Conservation (phyloP, 2,113 vertebrate genomes). For the Hippocampus zosterae region DNA sequence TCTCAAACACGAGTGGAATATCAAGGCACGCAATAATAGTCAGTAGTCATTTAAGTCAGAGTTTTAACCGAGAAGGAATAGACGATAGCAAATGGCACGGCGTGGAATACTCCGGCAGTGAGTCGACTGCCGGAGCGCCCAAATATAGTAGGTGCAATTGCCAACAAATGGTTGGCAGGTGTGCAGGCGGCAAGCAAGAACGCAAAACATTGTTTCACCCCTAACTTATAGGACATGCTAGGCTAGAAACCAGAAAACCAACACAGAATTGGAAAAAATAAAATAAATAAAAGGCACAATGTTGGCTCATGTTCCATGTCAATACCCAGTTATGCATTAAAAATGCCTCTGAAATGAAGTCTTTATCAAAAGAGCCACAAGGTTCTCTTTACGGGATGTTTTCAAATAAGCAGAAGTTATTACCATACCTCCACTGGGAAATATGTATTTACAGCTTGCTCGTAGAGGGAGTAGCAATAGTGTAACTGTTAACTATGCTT, state of each 20-base stretch:
- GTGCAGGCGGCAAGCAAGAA: too few species aligned
- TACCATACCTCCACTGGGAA: slow-evolving; percentile 69
- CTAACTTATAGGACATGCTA: too few species aligned
- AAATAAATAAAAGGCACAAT: slow-evolving; percentile 45
- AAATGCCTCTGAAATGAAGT: slow-evolving; percentile 69
- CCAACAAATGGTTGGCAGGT: too few species aligned
- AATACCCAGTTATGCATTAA: slow-evolving; percentile 70
- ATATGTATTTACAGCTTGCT: slow-evolving; percentile 73
- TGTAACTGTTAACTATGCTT: slow-evolving; percentile 73
- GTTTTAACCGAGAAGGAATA: too few species aligned
- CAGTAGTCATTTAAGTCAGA: too few species aligned
- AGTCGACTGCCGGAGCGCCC: too few species aligned
- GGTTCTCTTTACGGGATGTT: slow-evolving; percentile 75
- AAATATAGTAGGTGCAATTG: too few species aligned
- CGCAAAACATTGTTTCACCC: too few species aligned
- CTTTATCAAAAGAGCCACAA: slow-evolving; percentile 74
- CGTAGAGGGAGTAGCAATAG: slow-evolving; percentile 61
- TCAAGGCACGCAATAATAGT: too few species aligned
- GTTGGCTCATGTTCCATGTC: slow-evolving; percentile 56
- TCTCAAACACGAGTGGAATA: too few species aligned
- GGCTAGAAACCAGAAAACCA: not conserved
- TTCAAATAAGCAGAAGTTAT: slow-evolving; percentile 74
- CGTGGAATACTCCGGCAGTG: too few species aligned
- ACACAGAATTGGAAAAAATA: slow-evolving; percentile 33
- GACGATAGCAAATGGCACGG: too few species aligned